Percentiles rank a stretch among this genome's conserved stretches.
These are phyloP conservation scores for Microcaecilia unicolor DNA, from an alignment of 2,797 vertebrate species.

Conservation along the genomic window DNA sequence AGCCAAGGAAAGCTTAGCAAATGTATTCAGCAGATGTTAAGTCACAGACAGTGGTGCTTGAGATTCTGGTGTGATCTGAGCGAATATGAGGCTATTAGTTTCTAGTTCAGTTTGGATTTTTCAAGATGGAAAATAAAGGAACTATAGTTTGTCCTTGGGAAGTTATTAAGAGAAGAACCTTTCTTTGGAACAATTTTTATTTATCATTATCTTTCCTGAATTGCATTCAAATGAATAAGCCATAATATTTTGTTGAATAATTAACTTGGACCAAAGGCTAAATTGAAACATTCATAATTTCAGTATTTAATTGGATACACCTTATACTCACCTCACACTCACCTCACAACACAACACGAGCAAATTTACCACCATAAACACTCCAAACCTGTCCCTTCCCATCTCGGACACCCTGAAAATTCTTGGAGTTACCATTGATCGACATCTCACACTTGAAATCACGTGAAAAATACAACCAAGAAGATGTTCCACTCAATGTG, in stretches of 20 bases:
- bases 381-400: no score
- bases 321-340: no score
- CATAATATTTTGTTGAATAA: background rate
- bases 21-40: no score
- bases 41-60: no score
- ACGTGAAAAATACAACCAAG: no score
- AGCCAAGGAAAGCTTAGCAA: background rate
- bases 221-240: background rate
- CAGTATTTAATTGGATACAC: background rate
- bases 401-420: no score
- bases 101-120: no score
- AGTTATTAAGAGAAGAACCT: conserved; percentile 5
- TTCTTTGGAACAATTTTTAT: background rate
- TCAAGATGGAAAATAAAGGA: background rate
- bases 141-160: background rate
- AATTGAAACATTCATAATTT: background rate
- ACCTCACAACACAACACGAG: no score
- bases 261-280: background rate
- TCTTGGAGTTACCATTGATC: no score
- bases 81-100: conserved; percentile 12
- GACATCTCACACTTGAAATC: no score
- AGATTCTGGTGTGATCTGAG: background rate
- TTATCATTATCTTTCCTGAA: conserved; percentile 13
- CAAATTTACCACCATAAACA: no score
- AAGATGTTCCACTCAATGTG: no score